A percentile compares a stretch with the other conserved stretches of the same genome.
phyloP scores from a whole-genome alignment of 1,140 invertebrate genomes.

The Meteorus sp. region DNA sequence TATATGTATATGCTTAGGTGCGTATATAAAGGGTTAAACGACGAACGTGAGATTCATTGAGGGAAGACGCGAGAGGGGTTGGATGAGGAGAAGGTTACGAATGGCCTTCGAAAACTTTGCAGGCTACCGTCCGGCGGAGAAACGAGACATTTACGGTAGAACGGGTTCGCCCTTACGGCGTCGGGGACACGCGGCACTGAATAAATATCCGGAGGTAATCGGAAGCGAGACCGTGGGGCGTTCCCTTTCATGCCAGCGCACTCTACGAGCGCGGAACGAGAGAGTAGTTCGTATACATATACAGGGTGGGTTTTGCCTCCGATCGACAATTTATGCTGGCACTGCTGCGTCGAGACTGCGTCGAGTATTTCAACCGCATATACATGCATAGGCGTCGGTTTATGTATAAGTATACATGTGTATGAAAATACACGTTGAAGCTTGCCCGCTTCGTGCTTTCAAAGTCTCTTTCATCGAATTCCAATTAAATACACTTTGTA shows the following conservation, averaged over 20 bases:
- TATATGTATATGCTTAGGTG: too few species aligned
- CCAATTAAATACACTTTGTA: background rate
- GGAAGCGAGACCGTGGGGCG: constrained; percentile 21
- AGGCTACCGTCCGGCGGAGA: constrained; percentile 16
- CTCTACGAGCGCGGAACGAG: background rate
- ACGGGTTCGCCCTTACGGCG: constrained; percentile 18
- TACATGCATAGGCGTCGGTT: background rate
- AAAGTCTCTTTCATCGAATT: background rate
- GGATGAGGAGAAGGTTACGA: too few species aligned
- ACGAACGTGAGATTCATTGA: too few species aligned
- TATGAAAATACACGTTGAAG: too few species aligned
- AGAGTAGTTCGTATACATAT: too few species aligned
- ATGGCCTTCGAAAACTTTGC: constrained; percentile 20
- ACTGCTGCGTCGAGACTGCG: constrained; percentile 5
- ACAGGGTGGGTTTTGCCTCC: background rate
- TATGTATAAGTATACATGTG: too few species aligned
- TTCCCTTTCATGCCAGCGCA: constrained; percentile 13
- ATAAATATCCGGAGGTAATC: constrained; percentile 23
- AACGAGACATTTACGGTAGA: constrained; percentile 21
- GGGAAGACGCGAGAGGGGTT: background rate
- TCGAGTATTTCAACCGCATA: constrained; percentile 1
- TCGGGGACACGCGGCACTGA: constrained; percentile 20
- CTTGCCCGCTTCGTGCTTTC: too few species aligned
- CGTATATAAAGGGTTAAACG: too few species aligned
- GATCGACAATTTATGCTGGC: constrained; percentile 16